Conservation (phyloP, 2,888 invertebrate genomes). For the Auanema freiburgensis region DNA sequence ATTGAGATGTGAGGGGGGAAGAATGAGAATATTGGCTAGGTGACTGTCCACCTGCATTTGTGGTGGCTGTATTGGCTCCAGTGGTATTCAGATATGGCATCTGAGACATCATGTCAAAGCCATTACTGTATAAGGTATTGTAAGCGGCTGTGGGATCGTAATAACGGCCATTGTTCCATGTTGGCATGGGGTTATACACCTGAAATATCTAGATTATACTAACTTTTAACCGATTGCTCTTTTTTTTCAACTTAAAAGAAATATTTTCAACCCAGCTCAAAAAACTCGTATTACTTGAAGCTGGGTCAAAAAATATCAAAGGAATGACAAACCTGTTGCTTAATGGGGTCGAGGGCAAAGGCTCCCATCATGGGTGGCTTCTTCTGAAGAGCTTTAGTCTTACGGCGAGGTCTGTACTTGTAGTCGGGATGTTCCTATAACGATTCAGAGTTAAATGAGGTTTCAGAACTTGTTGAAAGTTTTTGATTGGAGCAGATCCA, state of each 20-base stretch:
- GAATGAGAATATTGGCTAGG: slow-evolving; percentile 34
- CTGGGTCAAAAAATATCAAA: no score
- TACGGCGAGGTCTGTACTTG: slow-evolving; percentile 62
- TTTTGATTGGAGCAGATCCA: background rate
- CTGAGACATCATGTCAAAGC: slow-evolving; percentile 33
- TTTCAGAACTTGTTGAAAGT: background rate
- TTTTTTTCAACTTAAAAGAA: background rate
- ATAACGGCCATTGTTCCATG: slow-evolving; percentile 26
- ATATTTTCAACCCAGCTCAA: no score
- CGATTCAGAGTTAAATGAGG: background rate
- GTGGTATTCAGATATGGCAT: slow-evolving; percentile 22
- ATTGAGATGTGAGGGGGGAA: slow-evolving; percentile 30
- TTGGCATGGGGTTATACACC: slow-evolving; percentile 30
- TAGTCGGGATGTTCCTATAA: slow-evolving; percentile 61
- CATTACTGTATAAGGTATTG: slow-evolving; percentile 12
- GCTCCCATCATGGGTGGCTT: slow-evolving; percentile 26
- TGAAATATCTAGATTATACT: slow-evolving; percentile 15
- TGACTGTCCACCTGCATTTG: slow-evolving; percentile 14
- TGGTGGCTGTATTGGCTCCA: no score
- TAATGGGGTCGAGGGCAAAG: slow-evolving; percentile 27
- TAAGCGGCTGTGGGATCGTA: slow-evolving; percentile 12
- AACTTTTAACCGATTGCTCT: background rate
- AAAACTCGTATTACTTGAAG: no score
- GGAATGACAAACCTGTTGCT: slow-evolving; percentile 27
- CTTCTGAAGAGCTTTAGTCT: slow-evolving; percentile 55